Conservation (phyloP, 1,140 invertebrate genomes). For the Brachionus sp. region DNA sequence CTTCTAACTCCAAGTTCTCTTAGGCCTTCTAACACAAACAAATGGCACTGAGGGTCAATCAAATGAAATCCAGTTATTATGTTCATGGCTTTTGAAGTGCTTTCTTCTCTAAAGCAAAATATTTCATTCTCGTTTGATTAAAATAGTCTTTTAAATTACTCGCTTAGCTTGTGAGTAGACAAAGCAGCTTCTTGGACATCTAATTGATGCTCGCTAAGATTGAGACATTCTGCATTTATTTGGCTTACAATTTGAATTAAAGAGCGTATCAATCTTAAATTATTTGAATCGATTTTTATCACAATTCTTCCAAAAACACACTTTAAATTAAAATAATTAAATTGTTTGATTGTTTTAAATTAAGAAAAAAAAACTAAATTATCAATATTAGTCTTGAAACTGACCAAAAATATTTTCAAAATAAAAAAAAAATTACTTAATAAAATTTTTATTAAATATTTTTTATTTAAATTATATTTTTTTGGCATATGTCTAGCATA, state of each 20-base stretch:
- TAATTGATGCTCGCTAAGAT: slow-evolving; percentile 53
- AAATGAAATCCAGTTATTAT: slow-evolving; percentile 59
- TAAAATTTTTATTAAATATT: too few relatives aligned
- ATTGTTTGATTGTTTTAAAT: too few relatives aligned
- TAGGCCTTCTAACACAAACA: slow-evolving; percentile 58
- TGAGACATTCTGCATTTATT: slow-evolving; percentile 47
- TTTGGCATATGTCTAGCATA: too few relatives aligned
- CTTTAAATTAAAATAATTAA: not conserved
- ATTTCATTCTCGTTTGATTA: not conserved
- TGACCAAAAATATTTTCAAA: too few relatives aligned
- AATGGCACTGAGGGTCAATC: slow-evolving; percentile 54
- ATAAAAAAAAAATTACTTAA: too few relatives aligned
- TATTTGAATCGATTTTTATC: slow-evolving; percentile 18
- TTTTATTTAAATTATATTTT: too few relatives aligned
- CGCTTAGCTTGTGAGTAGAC: slow-evolving; percentile 57
- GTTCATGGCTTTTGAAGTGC: slow-evolving; percentile 51
- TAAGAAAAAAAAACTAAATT: too few relatives aligned
- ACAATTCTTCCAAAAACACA: slow-evolving; percentile 24
- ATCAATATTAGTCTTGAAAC: too few relatives aligned
- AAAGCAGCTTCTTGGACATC: slow-evolving; percentile 56
- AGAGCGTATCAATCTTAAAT: not conserved
- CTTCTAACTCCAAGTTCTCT: slow-evolving; percentile 50
- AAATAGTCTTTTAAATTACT: slow-evolving; percentile 49
- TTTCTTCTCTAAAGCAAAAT: slow-evolving; percentile 12
- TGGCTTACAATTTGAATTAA: not conserved